Percentiles rank a stretch among this genome's conserved stretches.
Conservation (phyloP, 2,888 invertebrate genomes). For the Agriopis marginaria region DNA sequence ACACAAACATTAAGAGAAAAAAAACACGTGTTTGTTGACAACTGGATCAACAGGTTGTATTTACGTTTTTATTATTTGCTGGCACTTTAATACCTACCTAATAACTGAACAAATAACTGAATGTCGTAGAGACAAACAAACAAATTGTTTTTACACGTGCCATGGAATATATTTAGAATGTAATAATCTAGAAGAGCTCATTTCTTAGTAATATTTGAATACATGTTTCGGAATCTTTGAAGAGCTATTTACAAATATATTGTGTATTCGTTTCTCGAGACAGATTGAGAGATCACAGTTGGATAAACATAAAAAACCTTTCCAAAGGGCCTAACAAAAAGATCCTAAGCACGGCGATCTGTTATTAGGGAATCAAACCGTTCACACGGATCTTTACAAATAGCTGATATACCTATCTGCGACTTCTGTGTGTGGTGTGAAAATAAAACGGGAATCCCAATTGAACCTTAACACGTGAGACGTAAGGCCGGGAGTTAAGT, state of each 20-base stretch:
- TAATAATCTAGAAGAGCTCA: conserved; percentile 14
- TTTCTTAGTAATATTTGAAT: conserved; percentile 9
- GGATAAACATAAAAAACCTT: conserved; percentile 37
- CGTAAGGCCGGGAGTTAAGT: conserved; percentile 64
- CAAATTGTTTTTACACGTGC: conserved; percentile 25
- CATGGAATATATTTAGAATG: conserved; percentile 10
- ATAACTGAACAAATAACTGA: conserved; percentile 20
- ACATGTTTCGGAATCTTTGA: conserved; percentile 7
- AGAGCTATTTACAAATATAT: conserved; percentile 13
- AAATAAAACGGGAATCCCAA: conserved; percentile 58
- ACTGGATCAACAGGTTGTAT: conserved; percentile 34
- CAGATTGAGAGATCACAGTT: conserved; percentile 38
- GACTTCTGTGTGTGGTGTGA: conserved; percentile 58
- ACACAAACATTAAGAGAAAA: conserved; percentile 34
- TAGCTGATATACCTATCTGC: conserved; percentile 63
- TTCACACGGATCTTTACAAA: conserved; percentile 58
- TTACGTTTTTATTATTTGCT: conserved; percentile 24
- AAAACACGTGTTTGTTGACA: conserved; percentile 13
- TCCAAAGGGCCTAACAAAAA: conserved; percentile 49
- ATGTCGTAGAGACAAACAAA: conserved; percentile 11
- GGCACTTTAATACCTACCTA: conserved; percentile 11
- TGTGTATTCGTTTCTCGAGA: conserved; percentile 6
- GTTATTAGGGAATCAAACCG: conserved; percentile 62
- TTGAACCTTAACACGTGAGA: conserved; percentile 67
- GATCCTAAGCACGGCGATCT: conserved; percentile 53